Conservation (phyloP, 2,113 vertebrate species). For the Alexandromys fortis region DNA sequence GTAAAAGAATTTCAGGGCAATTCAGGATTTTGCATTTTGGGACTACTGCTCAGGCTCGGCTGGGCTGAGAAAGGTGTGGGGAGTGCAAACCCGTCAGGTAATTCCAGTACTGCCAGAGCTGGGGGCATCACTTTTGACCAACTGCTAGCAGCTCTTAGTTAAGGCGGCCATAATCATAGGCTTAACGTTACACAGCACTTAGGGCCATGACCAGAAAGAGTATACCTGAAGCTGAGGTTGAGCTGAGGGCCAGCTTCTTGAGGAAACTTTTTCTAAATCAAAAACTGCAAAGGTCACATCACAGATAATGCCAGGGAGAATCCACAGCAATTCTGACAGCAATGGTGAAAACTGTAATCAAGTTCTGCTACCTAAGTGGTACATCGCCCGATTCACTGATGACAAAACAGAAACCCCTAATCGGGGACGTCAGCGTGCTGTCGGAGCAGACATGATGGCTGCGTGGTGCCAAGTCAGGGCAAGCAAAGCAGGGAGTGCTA, state of each 20-base stretch:
- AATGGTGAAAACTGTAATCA: conserved; percentile 77
- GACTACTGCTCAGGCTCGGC: not conserved
- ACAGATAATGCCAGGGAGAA: conserved; percentile 42
- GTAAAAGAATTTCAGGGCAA: not conserved
- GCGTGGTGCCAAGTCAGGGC: conserved; percentile 52
- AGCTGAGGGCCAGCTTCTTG: not conserved
- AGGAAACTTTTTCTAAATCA: conserved; percentile 67
- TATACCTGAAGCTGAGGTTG: not conserved
- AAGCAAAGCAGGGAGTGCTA: not conserved
- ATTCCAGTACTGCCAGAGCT: conserved; percentile 41
- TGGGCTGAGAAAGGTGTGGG: conserved; percentile 43
- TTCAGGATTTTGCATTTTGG: not conserved
- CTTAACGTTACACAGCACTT: conserved; percentile 49
- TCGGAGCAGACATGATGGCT: conserved; percentile 36
- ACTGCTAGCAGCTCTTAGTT: conserved; percentile 30
- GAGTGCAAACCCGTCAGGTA: conserved; percentile 65
- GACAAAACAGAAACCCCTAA: conserved; percentile 75
- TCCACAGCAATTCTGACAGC: conserved; percentile 66
- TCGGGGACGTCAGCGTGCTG: conserved; percentile 56
- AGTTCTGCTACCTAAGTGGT: conserved; percentile 71
- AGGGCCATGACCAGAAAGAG: not conserved
- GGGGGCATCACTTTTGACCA: conserved; percentile 25
- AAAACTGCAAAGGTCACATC: conserved; percentile 62
- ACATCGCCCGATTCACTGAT: conserved; percentile 61
- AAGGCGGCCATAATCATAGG: conserved; percentile 57